A percentile compares a stretch with the other conserved stretches of the same genome.
These are phyloP conservation scores for Malurus leucopterus DNA, from an alignment of 2,797 vertebrate genomes.

Conservation along the genomic window DNA sequence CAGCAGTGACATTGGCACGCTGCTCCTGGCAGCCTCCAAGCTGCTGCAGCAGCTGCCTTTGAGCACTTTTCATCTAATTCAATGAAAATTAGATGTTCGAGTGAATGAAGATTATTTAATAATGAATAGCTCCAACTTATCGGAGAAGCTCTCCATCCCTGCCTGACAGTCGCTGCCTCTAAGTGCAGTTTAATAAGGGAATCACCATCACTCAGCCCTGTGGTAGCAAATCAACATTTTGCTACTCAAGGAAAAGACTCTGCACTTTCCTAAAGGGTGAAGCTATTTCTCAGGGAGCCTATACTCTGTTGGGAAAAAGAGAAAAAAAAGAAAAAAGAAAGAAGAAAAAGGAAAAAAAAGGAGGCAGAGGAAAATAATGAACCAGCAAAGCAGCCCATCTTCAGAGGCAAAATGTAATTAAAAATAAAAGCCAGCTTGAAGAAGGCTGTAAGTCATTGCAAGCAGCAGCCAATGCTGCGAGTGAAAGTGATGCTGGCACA, in stretches of 20 bases:
- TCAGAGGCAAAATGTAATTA: conserved; percentile 38
- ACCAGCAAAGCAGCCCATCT: neutral
- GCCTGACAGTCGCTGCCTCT: conserved; percentile 59
- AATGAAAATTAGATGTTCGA: conserved; percentile 52
- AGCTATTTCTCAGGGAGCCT: neutral
- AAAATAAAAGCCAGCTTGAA: conserved; percentile 43
- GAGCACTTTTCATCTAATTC: conserved; percentile 49
- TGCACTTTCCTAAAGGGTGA: conserved; percentile 22
- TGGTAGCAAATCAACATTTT: conserved; percentile 42
- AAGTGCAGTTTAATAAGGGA: conserved; percentile 69
- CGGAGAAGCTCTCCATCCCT: conserved; percentile 56
- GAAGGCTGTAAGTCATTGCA: neutral
- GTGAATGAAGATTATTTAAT: conserved; percentile 67
- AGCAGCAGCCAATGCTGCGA: neutral
- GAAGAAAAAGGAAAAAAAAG: neutral
- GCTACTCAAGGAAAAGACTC: neutral
- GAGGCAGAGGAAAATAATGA: neutral
- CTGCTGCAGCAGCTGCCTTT: neutral
- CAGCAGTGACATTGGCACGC: neutral
- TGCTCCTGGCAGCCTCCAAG: conserved; percentile 44
- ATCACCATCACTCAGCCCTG: conserved; percentile 38
- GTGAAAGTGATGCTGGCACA: neutral
- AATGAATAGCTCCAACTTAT: conserved; percentile 67
- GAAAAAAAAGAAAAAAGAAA: neutral
- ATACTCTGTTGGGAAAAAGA: neutral